A percentile compares a stretch with the other conserved stretches of the same genome.
These are phyloP conservation scores for Caenorhabditis japonica DNA, from an alignment of 2,888 invertebrate species.

Conservation along the genomic window DNA sequence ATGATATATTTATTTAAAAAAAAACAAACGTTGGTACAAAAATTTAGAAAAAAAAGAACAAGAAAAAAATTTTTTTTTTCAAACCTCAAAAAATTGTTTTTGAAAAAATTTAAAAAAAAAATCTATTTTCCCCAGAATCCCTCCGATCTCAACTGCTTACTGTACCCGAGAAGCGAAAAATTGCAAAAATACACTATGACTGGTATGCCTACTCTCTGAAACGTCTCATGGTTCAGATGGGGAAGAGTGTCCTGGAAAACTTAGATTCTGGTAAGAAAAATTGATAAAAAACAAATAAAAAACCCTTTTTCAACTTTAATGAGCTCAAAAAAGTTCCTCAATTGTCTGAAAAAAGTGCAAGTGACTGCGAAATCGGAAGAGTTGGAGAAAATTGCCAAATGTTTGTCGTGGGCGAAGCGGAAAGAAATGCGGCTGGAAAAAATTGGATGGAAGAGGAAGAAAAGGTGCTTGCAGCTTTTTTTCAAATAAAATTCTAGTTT, in stretches of 20 bases:
- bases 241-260: slow-evolving; percentile 52
- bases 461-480: not conserved
- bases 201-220: slow-evolving; percentile 65
- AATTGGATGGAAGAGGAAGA: slow-evolving; percentile 25
- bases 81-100: too few relatives aligned
- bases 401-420: slow-evolving; percentile 56
- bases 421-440: slow-evolving; percentile 26
- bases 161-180: slow-evolving; percentile 28
- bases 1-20: too few relatives aligned
- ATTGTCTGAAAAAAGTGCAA: slow-evolving; percentile 25
- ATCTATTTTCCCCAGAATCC: slow-evolving; percentile 35
- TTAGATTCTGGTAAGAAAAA: slow-evolving; percentile 45
- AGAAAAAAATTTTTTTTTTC: too few relatives aligned
- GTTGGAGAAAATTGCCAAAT: slow-evolving; percentile 57
- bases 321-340: slow-evolving; percentile 36
- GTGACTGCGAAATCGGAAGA: slow-evolving; percentile 58
- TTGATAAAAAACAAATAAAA: too few relatives aligned
- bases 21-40: too few relatives aligned
- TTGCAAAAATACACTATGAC: slow-evolving; percentile 65
- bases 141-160: slow-evolving; percentile 31
- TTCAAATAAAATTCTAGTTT: not conserved
- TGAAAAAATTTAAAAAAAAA: too few relatives aligned
- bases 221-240: slow-evolving; percentile 65
- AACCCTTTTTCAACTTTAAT: slow-evolving; percentile 45
- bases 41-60: too few relatives aligned